Evolutionary conservation across 2,113 vertebrate genomes (phyloP).

Genomic region (Tachuris rubrigastra): DNA sequence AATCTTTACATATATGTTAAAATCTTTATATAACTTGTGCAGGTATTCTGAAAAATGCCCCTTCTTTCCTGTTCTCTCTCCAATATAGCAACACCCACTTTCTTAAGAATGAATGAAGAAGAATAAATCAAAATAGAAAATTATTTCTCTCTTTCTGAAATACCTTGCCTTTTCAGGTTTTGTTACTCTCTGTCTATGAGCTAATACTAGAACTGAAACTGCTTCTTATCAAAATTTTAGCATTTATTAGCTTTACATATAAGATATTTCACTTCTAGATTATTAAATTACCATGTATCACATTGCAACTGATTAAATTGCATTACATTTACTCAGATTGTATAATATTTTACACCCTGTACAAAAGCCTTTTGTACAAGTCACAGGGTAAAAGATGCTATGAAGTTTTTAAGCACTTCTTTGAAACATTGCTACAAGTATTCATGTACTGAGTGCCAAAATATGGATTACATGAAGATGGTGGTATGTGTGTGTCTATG

Average conservation of each 20-base stretch:
- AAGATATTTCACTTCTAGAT: not conserved
- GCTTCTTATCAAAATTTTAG: not conserved
- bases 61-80: not conserved
- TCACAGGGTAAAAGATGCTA: not conserved
- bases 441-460: not conserved
- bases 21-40: not conserved
- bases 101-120: not conserved
- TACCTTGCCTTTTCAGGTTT: rapidly evolving
- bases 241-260: not conserved
- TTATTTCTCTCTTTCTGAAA: not conserved
- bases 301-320: not conserved
- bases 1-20: not conserved
- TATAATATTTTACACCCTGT: not conserved
- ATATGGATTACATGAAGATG: not conserved
- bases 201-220: not conserved
- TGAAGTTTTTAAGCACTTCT: not conserved
- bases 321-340: not conserved
- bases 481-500: not conserved
- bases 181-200: not conserved
- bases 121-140: not conserved
- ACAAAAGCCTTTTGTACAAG: not conserved
- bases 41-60: not conserved
- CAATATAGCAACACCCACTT: not conserved
- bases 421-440: not conserved
- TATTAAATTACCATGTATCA: not conserved